phyloP scores from a whole-genome alignment of 2,113 vertebrate genomes.

The Emydura subglobosa region DNA sequence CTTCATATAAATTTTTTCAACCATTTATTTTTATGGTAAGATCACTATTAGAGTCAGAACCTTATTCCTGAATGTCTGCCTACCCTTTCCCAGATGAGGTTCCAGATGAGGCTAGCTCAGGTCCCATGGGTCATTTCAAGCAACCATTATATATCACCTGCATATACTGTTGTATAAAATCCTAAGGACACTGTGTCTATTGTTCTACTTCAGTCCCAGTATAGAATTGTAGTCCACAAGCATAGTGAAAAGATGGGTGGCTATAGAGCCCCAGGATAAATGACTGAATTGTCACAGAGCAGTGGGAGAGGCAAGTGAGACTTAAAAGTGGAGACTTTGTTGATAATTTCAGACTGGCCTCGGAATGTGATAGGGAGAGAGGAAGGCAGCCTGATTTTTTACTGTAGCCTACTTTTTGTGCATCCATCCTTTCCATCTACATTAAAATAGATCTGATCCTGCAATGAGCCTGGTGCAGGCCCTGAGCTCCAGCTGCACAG shows the following conservation, averaged over 20 bases:
- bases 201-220: neutral
- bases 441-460: neutral
- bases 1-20: neutral
- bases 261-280: neutral
- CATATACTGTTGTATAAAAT: neutral
- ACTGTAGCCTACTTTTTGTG: neutral
- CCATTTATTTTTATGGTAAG: neutral
- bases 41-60: neutral
- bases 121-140: neutral
- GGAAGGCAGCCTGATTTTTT: neutral
- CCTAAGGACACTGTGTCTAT: neutral
- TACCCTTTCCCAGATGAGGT: neutral
- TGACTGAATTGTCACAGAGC: neutral
- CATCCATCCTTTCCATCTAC: neutral
- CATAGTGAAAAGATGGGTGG: neutral
- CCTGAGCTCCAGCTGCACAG: neutral
- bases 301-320: neutral
- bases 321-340: neutral
- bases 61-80: neutral
- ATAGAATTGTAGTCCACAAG: neutral
- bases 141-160: neutral
- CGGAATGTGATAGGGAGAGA: neutral
- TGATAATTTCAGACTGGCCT: neutral
- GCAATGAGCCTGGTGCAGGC: neutral
- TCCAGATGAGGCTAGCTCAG: rapidly evolving